Conservation (phyloP, 64 coral and sea anemone species). For the Pocillopora damicornis region DNA sequence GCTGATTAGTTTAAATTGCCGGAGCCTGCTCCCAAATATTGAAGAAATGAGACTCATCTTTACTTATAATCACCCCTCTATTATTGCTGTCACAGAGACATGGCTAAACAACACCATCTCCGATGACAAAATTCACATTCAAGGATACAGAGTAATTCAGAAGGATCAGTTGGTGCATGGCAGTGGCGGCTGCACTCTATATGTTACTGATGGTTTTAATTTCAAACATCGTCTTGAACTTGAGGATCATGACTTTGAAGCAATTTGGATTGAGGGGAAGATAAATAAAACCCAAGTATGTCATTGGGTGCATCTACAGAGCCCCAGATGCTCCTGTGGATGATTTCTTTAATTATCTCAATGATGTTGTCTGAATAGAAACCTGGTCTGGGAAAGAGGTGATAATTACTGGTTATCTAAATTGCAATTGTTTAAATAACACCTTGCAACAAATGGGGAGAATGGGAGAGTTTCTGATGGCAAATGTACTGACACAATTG, state of each 20-base stretch:
- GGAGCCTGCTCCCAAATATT: not conserved
- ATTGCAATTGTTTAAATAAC: slow-evolving; percentile 45
- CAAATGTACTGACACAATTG: slow-evolving; percentile 18
- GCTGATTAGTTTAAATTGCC: not conserved
- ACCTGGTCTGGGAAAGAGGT: slow-evolving; percentile 6
- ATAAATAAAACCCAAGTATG: slow-evolving; percentile 26
- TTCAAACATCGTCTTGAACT: not conserved
- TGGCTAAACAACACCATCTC: slow-evolving; percentile 25
- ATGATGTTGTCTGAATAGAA: slow-evolving; percentile 32
- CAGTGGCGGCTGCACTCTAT: no score
- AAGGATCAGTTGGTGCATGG: no score
- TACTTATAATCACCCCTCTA: not conserved
- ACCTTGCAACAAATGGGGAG: slow-evolving; percentile 35
- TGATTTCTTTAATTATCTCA: slow-evolving; percentile 60
- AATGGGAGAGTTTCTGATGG: slow-evolving; percentile 26
- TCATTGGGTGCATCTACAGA: slow-evolving; percentile 49
- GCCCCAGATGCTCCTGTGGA: not conserved
- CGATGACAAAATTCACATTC: not conserved
- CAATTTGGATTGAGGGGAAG: slow-evolving; percentile 18
- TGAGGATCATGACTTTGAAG: not conserved
- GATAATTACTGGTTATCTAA: slow-evolving; percentile 38
- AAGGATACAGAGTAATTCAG: no score
- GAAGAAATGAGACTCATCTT: slow-evolving; percentile 18
- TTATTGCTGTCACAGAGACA: slow-evolving; percentile 33
- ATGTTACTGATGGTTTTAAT: no score